Base-by-base conservation (phyloP, 2,797 vertebrate genomes). In the Megalops cyprinoides region DNA sequence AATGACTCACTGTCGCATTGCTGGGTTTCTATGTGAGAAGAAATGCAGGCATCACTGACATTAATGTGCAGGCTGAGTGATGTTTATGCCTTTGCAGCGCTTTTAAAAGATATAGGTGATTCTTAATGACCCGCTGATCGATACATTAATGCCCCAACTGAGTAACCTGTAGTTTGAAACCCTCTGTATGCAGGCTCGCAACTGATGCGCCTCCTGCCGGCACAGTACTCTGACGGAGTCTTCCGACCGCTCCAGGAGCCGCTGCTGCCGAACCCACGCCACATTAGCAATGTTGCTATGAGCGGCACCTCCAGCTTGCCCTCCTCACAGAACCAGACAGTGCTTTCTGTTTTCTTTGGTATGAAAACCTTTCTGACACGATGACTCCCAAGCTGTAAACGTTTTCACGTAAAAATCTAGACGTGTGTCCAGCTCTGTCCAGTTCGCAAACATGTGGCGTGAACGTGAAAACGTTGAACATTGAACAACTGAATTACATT, bases 331-430 rank as follows among this genome's bases (percentile, higher is more conserved):
- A 99, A 98, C 91, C 93, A 87, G 42, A 99, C 97, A 0, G 96
- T 97, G 49, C 92, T 99, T 44, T 95, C 95, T 0, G 87, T 98
- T 84, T 97, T 97, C 89, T 99, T 98, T 0, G 97, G 98, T 99
- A 87, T 94, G 83, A 86, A 28, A 1, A 76, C 23, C 46, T 8
- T n/a, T n/a, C n/a, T n/a, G n/a, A n/a, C n/a, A n/a, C n/a, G n/a
- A n/a, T n/a, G n/a, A n/a, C n/a, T n/a, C n/a, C n/a, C n/a, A n/a
- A n/a, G n/a, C n/a, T n/a, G n/a, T n/a, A n/a, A n/a, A n/a, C n/a
- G n/a, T n/a, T n/a, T n/a, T n/a, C n/a, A n/a, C n/a, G n/a, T n/a
- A n/a, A n/a, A n/a, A n/a, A n/a, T n/a, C 67, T 56, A 25, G 51
- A 58, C 77, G 0, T 9, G 20, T 12, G 39, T 1, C 20, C 20